Evolutionary conservation across 2,113 vertebrate genomes (phyloP).

Genomic region (Paramisgurnus dabryanus): DNA sequence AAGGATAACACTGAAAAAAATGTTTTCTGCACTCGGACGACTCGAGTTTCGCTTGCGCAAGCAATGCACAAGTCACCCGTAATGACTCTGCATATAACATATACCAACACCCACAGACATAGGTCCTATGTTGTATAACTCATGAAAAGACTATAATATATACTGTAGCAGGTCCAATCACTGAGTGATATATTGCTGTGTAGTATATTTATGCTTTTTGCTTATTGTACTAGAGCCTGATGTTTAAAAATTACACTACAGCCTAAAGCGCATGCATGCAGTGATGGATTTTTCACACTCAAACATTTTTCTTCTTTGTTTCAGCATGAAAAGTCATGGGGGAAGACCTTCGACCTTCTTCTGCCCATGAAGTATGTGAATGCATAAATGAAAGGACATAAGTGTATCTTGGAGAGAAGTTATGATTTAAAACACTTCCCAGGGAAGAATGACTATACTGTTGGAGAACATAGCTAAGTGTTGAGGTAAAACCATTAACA

Average conservation of each 20-base stretch:
- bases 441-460: not conserved
- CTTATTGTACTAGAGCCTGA: slow-evolving; percentile 2
- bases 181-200: not conserved
- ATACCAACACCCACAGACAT: slow-evolving; percentile 6
- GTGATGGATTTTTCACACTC: not conserved
- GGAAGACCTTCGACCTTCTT: not conserved
- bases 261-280: not conserved
- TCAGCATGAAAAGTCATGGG: not conserved
- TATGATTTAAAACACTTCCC: not conserved
- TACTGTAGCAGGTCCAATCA: not conserved
- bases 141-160: not conserved
- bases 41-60: slow-evolving; percentile 11
- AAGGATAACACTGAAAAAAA: slow-evolving; percentile 36
- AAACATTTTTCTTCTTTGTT: slow-evolving; percentile 5
- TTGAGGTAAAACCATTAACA: not conserved
- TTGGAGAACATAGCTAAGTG: not conserved
- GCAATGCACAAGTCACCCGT: slow-evolving; percentile 25
- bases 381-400: slow-evolving; percentile 10
- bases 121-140: slow-evolving; percentile 9
- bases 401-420: not conserved
- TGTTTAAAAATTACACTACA: not conserved
- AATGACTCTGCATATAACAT: slow-evolving; percentile 34
- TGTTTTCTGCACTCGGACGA: slow-evolving; percentile 9
- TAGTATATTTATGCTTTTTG: not conserved
- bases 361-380: slow-evolving; percentile 18